Evolutionary conservation across 2,888 invertebrate genomes (phyloP).

Genomic region (Drosophila pseudotakahashii): DNA sequence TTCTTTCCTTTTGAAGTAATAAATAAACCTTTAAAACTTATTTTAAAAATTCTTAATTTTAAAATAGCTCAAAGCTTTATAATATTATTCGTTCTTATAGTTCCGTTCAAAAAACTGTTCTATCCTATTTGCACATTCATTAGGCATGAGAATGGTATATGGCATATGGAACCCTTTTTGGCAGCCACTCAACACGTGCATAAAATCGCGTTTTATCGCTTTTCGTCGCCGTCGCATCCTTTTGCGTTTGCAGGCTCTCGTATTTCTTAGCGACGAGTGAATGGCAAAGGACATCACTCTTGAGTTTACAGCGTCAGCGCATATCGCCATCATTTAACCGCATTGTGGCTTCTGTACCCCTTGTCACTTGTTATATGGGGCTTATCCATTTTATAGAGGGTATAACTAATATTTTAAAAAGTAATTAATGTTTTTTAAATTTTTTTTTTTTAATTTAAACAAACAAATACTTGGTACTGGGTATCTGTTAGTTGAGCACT

Average conservation of each 20-base stretch:
- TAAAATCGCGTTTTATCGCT: slow-evolving; percentile 75
- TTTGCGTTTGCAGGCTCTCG: slow-evolving; percentile 46
- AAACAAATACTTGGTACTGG: neutral
- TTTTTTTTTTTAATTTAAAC: neutral
- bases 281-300: slow-evolving; percentile 73
- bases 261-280: slow-evolving; percentile 67
- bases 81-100: neutral
- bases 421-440: neutral
- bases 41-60: too few relatives aligned
- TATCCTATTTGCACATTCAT: slow-evolving; percentile 3
- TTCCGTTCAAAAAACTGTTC: neutral
- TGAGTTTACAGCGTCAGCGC: slow-evolving; percentile 50
- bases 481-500: slow-evolving; percentile 2
- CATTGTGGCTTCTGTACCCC: slow-evolving; percentile 44
- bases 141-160: neutral
- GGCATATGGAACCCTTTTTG: neutral
- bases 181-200: slow-evolving; percentile 63
- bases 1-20: too few relatives aligned
- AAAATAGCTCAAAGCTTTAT: too few relatives aligned
- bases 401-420: neutral
- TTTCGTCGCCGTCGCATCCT: slow-evolving; percentile 62
- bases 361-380: slow-evolving; percentile 16
- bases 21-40: too few relatives aligned
- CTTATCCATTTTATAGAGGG: neutral
- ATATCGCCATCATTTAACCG: slow-evolving; percentile 40